Evolutionary conservation across 1,140 invertebrate genomes (phyloP).

Genomic region (Subanguina moxae): DNA sequence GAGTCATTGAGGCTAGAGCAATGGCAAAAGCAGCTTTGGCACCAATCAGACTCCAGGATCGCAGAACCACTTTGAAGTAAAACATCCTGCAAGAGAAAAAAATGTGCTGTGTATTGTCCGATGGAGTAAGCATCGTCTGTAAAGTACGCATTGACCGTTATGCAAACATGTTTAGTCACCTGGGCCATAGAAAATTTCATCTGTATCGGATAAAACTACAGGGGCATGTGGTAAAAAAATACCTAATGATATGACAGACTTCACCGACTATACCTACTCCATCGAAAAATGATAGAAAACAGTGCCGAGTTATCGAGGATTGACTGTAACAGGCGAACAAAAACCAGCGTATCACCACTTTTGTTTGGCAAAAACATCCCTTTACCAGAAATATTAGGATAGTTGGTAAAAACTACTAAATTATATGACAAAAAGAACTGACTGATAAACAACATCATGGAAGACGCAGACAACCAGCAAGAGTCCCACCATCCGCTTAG

Average conservation of each 20-base stretch:
- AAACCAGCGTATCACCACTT: constrained; percentile 1
- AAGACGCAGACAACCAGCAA: constrained; percentile 32
- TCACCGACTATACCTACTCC: no score
- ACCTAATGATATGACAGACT: no score
- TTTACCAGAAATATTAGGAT: neutral
- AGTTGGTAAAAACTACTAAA: neutral
- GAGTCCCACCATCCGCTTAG: constrained; percentile 15
- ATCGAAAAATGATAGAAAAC: no score
- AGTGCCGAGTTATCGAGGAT: no score
- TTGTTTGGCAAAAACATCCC: constrained; percentile 8
- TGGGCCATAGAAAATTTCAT: no score
- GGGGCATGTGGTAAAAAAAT: no score
- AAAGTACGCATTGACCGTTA: no score
- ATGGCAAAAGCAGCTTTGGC: constrained; percentile 4
- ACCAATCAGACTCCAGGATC: constrained; percentile 3
- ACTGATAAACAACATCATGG: constrained; percentile 28
- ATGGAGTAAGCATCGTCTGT: no score
- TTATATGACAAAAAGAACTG: constrained; percentile 18
- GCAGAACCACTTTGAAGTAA: neutral
- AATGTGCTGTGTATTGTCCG: no score
- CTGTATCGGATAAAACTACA: no score
- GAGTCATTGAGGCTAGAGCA: neutral
- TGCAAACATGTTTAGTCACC: no score
- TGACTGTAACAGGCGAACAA: constrained; percentile 13
- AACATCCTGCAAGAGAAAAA: constrained; percentile 4